Base-by-base conservation (phyloP, 1,140 invertebrate species). In the Trichonephila inaurata region DNA sequence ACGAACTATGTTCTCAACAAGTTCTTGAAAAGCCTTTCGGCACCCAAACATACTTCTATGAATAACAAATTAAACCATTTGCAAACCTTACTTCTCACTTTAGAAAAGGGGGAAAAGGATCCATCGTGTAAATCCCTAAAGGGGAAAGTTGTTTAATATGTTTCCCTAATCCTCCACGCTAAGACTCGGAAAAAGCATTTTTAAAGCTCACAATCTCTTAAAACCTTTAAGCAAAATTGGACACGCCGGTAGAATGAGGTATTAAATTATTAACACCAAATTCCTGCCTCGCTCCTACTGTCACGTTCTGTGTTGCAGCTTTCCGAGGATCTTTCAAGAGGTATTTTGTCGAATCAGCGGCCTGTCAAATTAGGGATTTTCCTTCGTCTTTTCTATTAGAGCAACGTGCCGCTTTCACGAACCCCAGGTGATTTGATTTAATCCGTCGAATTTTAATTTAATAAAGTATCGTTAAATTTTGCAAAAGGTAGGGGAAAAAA, bases 251-350 rank as follows among this genome's bases (percentile, higher is more conserved):
- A 40, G 72, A 33, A 77, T 2, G 7, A 19, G 33, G 72, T 77
- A 77, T 77, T 77, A 77, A 77, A 77, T 77, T 77, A 77, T 77
- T 77, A 77, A 77, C 33, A 28, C 12, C 28, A 40, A 77, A 77
- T 77, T 77, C 72, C 3, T 2, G 28, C 33, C 4, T 10, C 33
- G 72, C 33, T 28, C 33, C 12, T 19, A 33, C 16, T 77, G 72
- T 77, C 72, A 77, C 72, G 72, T 77, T 33, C 24, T 14, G 14
- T 40, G 72, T 40, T 14, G 28, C 28, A 77, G 72, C 72, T 33
- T 33, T 1, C 16, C 16, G 66, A n/a, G 14, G 33, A 40, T 18
- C 33, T 12, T 40, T 77, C 72, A 77, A 40, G 28, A 33, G 69
- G 72, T 40, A 16, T 77, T 77, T 28, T 33, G 10, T 6, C 14